Evolutionary conservation across 1,140 invertebrate genomes (phyloP).

Genomic region (Chymomyza costata): DNA sequence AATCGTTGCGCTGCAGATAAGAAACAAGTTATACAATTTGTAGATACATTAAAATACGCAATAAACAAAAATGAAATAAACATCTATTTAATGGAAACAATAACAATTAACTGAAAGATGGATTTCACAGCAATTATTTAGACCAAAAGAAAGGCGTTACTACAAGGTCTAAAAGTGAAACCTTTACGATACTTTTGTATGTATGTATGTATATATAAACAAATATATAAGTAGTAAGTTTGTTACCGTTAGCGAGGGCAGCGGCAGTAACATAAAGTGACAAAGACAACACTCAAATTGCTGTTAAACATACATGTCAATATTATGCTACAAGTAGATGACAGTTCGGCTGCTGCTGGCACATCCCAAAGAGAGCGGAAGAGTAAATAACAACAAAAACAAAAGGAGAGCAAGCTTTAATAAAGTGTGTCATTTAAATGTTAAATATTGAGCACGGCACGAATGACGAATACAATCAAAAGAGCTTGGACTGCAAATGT

Average conservation of each 20-base stretch:
- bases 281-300: neutral
- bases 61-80: no score
- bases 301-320: no score
- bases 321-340: neutral
- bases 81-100: no score
- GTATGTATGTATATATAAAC: no score
- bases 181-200: constrained; percentile 25
- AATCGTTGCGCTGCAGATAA: no score
- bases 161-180: constrained; percentile 46
- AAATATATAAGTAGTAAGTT: no score
- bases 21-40: no score
- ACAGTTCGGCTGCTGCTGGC: neutral
- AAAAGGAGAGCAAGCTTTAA: neutral
- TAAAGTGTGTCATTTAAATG: constrained; percentile 47
- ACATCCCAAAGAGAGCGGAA: neutral
- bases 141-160: no score
- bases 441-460: constrained; percentile 43
- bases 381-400: neutral
- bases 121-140: no score
- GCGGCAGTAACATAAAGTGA: neutral
- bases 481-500: constrained; percentile 4
- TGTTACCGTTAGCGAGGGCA: constrained; percentile 28
- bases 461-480: neutral
- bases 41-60: no score
- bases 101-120: no score